Evolutionary conservation across 2,113 vertebrate genomes (phyloP).

Genomic region (Xiphophorus couchianus): DNA sequence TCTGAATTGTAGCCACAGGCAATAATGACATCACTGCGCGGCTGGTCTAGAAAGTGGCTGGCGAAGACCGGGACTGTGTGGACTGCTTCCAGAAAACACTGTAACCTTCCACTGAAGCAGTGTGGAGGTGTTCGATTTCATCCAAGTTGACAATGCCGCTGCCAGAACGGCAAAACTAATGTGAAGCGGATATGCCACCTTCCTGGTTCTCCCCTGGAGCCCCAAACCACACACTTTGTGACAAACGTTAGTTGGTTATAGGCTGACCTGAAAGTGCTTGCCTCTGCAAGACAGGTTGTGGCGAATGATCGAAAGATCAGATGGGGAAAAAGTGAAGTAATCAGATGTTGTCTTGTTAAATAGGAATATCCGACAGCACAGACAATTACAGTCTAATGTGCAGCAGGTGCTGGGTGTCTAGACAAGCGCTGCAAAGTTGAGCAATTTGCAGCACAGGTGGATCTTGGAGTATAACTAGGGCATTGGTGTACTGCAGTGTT

Average conservation of each 20-base stretch:
- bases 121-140: conserved; percentile 56
- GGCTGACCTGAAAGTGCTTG: conserved; percentile 11
- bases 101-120: conserved; percentile 48
- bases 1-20: conserved; percentile 33
- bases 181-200: conserved; percentile 62
- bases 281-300: conserved; percentile 1
- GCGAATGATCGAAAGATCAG: conserved; percentile 10
- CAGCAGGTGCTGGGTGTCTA: conserved; percentile 76
- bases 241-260: conserved; percentile 37
- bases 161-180: conserved; percentile 61
- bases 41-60: conserved; percentile 43
- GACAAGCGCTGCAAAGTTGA: conserved; percentile 59
- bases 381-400: conserved; percentile 64
- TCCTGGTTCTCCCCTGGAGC: conserved; percentile 33
- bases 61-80: conserved; percentile 42
- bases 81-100: conserved; percentile 56
- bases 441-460: conserved; percentile 77
- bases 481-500: conserved; percentile 55
- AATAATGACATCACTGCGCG: conserved; percentile 56
- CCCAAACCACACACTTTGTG: conserved; percentile 46
- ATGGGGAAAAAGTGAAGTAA: conserved; percentile 61
- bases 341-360: conserved; percentile 66
- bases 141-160: conserved; percentile 44
- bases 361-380: conserved; percentile 56
- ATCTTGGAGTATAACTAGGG: conserved; percentile 68